Evolutionary conservation across 2,797 vertebrate species (phyloP).

Genomic region (Anabacerthia variegaticeps): DNA sequence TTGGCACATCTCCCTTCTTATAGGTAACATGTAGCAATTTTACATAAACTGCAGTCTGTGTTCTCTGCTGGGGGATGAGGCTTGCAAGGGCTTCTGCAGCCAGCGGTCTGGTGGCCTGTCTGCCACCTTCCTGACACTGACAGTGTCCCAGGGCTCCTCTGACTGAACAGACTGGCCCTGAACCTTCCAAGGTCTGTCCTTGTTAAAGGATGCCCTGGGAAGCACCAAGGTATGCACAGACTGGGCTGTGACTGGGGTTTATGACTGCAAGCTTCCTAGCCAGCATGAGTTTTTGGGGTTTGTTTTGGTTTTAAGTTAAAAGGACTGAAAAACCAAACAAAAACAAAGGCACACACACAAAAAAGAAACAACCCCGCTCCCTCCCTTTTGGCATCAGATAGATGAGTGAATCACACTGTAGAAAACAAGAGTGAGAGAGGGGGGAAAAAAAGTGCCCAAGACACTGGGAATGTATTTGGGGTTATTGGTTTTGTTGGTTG

Average conservation of each 20-base stretch:
- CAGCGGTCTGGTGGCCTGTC: neutral
- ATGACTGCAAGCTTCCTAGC: neutral
- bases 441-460: no score
- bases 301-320: neutral
- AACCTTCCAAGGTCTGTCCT: neutral
- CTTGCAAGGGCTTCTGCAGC: neutral
- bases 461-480: neutral
- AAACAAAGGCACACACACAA: neutral
- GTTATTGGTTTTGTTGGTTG: no score
- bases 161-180: neutral
- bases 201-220: neutral
- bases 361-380: no score
- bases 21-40: accelerated
- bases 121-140: neutral
- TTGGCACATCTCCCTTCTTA: neutral
- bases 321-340: neutral
- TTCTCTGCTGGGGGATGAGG: neutral
- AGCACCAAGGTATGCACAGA: accelerated
- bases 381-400: neutral
- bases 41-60: neutral
- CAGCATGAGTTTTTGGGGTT: accelerated
- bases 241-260: neutral
- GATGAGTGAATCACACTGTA: neutral
- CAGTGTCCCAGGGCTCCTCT: neutral
- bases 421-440: neutral